A percentile compares a stretch with the other conserved stretches of the same genome.
Evolutionary conservation across 2,888 invertebrate species (phyloP).

Genomic region (Erannis defoliaria): DNA sequence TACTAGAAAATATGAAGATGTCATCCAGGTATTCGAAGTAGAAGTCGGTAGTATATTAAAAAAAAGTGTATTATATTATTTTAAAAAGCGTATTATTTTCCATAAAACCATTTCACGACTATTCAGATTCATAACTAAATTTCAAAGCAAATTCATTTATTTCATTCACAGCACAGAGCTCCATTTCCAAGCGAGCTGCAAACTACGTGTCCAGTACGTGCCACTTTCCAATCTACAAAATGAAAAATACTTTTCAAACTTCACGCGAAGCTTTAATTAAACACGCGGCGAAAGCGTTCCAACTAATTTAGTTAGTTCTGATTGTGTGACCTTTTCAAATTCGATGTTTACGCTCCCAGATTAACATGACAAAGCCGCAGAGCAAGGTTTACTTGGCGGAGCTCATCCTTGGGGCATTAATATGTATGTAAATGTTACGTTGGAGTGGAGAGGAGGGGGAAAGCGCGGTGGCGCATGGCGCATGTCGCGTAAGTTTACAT

Average conservation of each 20-base stretch:
- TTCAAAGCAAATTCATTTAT: slow-evolving; percentile 11
- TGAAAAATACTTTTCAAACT: slow-evolving; percentile 14
- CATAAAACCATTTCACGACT: neutral
- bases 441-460: slow-evolving; percentile 31
- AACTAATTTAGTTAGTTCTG: slow-evolving; percentile 31
- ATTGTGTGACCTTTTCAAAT: slow-evolving; percentile 42
- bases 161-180: slow-evolving; percentile 4
- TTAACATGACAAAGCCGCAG: slow-evolving; percentile 58
- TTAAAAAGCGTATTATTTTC: too few relatives aligned
- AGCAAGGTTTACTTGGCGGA: slow-evolving; percentile 54
- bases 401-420: slow-evolving; percentile 56
- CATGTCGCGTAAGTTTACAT: slow-evolving; percentile 39
- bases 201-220: slow-evolving; percentile 8
- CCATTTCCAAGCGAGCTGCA: neutral
- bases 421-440: slow-evolving; percentile 57
- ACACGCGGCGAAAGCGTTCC: slow-evolving; percentile 11
- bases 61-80: too few relatives aligned
- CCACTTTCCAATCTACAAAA: slow-evolving; percentile 16
- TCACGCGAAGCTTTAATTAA: slow-evolving; percentile 5
- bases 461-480: slow-evolving; percentile 30
- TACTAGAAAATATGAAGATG: too few relatives aligned
- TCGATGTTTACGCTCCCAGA: slow-evolving; percentile 35
- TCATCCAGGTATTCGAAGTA: too few relatives aligned
- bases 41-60: too few relatives aligned
- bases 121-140: slow-evolving; percentile 4